Evolutionary conservation across 2,888 invertebrate species (phyloP).

Genomic region (Thyatira batis): DNA sequence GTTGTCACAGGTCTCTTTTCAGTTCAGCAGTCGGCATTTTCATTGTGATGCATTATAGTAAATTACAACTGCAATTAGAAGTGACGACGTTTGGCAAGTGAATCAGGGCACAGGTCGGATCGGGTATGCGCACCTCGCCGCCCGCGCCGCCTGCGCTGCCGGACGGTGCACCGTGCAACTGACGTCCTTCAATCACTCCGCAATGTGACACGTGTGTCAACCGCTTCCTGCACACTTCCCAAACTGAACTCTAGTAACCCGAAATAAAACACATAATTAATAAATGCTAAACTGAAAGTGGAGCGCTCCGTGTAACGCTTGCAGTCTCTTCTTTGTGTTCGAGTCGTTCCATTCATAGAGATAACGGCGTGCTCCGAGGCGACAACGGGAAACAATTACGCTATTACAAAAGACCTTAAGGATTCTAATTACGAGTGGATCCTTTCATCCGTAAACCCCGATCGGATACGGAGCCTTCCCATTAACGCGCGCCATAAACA

Average conservation of each 20-base stretch:
- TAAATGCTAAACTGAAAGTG: constrained; percentile 42
- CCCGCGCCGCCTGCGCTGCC: background rate
- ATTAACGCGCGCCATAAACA: constrained; percentile 77
- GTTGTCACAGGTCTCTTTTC: constrained; percentile 32
- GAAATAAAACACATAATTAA: constrained; percentile 45
- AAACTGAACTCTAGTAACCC: constrained; percentile 44
- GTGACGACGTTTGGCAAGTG: constrained; percentile 68
- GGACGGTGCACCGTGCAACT: constrained; percentile 47
- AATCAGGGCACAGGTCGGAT: constrained; percentile 61
- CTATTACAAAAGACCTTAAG: constrained; percentile 73
- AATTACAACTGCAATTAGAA: constrained; percentile 71
- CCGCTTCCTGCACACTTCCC: constrained; percentile 19
- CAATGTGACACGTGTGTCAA: constrained; percentile 38
- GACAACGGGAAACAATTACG: constrained; percentile 75
- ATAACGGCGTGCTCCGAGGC: constrained; percentile 64
- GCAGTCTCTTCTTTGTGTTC: constrained; percentile 65
- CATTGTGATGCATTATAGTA: constrained; percentile 55
- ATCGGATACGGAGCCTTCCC: constrained; percentile 72
- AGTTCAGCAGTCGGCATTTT: constrained; percentile 30
- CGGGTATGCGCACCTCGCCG: constrained; percentile 40
- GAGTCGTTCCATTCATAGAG: constrained; percentile 66
- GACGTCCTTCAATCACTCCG: constrained; percentile 67
- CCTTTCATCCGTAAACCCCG: constrained; percentile 69
- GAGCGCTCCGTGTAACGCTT: constrained; percentile 48
- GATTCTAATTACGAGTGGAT: constrained; percentile 73